These are phyloP conservation scores for Escarpia spicata DNA, from an alignment of 2,888 invertebrate species.

Conservation along the genomic window DNA sequence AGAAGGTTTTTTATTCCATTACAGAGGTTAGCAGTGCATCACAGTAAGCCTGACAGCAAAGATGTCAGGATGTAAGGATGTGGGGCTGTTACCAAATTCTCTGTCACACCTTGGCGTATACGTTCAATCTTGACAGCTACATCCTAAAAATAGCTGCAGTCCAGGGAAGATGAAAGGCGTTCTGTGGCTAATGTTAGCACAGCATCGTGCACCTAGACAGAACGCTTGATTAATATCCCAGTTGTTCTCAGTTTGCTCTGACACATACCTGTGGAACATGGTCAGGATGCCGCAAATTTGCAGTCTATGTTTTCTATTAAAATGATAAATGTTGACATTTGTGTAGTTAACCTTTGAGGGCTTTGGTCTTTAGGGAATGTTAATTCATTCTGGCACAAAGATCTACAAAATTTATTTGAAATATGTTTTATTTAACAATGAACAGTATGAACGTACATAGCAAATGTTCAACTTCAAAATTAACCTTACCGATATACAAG, in stretches of 20 bases:
- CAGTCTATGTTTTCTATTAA: neutral
- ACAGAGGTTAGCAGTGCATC: neutral
- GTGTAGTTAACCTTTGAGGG: neutral
- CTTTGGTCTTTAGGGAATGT: neutral
- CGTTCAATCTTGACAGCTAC: neutral
- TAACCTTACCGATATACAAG: no score
- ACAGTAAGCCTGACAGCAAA: neutral
- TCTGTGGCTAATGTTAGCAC: neutral
- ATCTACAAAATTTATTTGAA: neutral
- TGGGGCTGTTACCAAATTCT: neutral
- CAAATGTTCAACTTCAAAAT: no score
- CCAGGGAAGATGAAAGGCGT: neutral
- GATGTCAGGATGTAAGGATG: neutral
- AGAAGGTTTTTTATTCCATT: no score
- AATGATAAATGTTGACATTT: slow-evolving; percentile 3
- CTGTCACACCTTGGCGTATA: neutral
- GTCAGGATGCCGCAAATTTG: neutral
- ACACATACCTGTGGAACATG: neutral
- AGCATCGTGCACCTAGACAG: neutral
- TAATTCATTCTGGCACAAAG: neutral
- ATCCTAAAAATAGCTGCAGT: neutral
- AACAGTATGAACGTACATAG: neutral
- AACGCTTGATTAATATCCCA: neutral
- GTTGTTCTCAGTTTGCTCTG: neutral
- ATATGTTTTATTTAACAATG: neutral